Evolutionary conservation across 2,888 invertebrate species (phyloP).

Genomic region (Tetheella fluctuosa): DNA sequence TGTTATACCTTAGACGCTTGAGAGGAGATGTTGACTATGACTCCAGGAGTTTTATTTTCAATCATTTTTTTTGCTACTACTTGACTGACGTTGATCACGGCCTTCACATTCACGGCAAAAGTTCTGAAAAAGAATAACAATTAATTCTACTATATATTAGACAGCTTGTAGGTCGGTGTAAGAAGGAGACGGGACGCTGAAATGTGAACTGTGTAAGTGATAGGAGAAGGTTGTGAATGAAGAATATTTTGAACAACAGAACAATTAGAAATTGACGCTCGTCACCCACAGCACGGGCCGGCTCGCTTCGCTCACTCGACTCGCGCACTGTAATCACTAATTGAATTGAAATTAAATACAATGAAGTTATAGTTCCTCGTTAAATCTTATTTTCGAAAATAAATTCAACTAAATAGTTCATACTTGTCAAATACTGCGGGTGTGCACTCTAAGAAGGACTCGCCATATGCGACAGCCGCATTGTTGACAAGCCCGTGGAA

Average conservation of each 20-base stretch:
- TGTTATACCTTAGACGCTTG: slow-evolving; percentile 88
- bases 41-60: slow-evolving; percentile 87
- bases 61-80: slow-evolving; percentile 90
- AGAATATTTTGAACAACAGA: too few species aligned
- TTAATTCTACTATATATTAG: slow-evolving; percentile 12
- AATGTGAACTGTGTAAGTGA: too few species aligned
- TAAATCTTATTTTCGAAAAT: too few species aligned
- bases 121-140: slow-evolving; percentile 75
- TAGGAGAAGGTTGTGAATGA: too few species aligned
- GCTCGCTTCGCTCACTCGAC: too few species aligned
- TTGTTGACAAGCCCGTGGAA: slow-evolving; percentile 95
- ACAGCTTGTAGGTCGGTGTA: background rate
- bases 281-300: too few species aligned
- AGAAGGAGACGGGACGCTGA: background rate
- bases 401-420: slow-evolving; percentile 18
- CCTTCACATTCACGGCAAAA: slow-evolving; percentile 92
- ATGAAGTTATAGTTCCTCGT: too few species aligned
- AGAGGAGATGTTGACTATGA: slow-evolving; percentile 96
- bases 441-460: slow-evolving; percentile 88
- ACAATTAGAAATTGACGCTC: too few species aligned
- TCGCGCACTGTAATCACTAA: too few species aligned
- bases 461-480: slow-evolving; percentile 89
- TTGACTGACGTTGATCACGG: slow-evolving; percentile 93
- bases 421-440: slow-evolving; percentile 89
- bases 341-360: too few species aligned